phyloP scores from a whole-genome alignment of 2,113 vertebrate genomes.

The Canis aureus region DNA sequence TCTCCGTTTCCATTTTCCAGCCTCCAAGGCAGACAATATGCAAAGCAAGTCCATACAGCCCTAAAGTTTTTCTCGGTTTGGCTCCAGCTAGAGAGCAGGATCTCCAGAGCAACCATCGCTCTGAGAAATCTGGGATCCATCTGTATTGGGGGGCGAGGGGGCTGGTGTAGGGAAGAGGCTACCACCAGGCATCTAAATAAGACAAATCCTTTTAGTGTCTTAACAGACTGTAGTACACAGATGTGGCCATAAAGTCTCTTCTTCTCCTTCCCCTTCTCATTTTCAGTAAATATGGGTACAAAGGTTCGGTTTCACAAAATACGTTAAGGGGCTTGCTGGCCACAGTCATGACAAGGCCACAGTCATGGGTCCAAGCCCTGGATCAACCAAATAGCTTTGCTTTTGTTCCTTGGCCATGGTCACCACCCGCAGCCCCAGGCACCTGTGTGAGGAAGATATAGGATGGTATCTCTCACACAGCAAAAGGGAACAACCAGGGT shows the following conservation, averaged over 20 bases:
- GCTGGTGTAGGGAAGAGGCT: background rate
- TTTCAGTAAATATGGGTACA: background rate
- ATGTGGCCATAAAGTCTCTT: background rate
- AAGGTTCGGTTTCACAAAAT: background rate
- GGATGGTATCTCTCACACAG: background rate
- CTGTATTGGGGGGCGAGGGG: background rate
- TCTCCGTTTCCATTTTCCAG: background rate
- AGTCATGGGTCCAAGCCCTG: background rate
- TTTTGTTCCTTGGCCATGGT: background rate
- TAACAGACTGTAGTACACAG: background rate
- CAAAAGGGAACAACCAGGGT: background rate
- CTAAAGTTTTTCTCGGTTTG: background rate
- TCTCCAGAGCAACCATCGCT: background rate
- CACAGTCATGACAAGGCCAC: background rate
- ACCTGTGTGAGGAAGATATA: background rate
- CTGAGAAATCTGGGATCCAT: background rate
- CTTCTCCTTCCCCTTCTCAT: background rate
- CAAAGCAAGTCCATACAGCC: background rate
- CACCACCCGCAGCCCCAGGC: background rate
- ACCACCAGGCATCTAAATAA: background rate
- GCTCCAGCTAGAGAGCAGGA: background rate
- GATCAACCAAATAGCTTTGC: background rate
- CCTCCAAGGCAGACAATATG: background rate
- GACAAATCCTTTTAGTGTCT: background rate
- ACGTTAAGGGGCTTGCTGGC: background rate